Base-by-base conservation (phyloP, 2,113 vertebrate genomes). In the Ptilorrhoa leucosticta region DNA sequence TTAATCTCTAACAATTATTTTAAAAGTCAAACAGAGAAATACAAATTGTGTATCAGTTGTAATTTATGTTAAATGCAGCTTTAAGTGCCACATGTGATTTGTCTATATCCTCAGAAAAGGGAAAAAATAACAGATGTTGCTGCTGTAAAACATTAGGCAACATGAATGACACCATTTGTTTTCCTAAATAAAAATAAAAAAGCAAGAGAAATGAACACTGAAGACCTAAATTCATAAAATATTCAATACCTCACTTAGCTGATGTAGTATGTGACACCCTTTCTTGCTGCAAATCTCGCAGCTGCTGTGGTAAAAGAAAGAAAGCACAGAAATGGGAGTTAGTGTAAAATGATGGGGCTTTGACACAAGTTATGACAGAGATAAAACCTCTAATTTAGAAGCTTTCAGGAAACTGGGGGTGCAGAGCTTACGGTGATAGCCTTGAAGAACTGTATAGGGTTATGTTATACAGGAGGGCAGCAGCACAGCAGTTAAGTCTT, bases 31-130 rank as follows among this genome's bases (percentile, higher is more conserved):
- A 30, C 63, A 89, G 56, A 93, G n/a, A 95, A 94, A 90, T 68
- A 93, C 35, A 77, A 94, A 92, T 63, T 68, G 71, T 44, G 40
- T 53, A 90, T 83, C 35, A 56, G 22, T 64, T 86, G 47, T 78
- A 93, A 95, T 86, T 96, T 86, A 77, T 81, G 68, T 87, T 92
- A 93, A 93, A 93, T 57, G 76, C 68, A 86, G 76, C 64, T 83
- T 4, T 64, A 87, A 79, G n/a, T 83, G 86, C 39, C 31, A 48
- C 56, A 83, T 71, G 70, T 60, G 81, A 89, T 89, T 56, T 39
- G 64, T 39, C 80, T 89, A 35, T 42, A 83, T 68, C 28, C 79
- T 87, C 71, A 92, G 69, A 73, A 58, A 86, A 77, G 15, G 56
- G 64, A 71, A 80, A 90, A 86, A 66, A 48, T 11, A 94, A 89